Evolutionary conservation across 2,113 vertebrate species (phyloP), one percentile per base, ranked within the genome.

Genomic region (Panthera uncia): DNA sequence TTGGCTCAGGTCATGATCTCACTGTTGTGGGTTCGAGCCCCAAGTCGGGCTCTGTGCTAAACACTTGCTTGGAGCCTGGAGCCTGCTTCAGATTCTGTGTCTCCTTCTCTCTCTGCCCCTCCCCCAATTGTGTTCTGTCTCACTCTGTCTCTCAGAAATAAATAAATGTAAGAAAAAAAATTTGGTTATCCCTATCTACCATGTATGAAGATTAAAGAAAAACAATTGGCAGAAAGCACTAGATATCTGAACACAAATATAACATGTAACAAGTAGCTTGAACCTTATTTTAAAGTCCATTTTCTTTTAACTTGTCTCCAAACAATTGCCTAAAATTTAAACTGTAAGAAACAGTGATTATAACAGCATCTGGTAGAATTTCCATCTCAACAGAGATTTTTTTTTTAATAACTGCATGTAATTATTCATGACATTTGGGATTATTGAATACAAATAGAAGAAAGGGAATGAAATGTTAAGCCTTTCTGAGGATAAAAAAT

Each of bases 401-500:
- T 96, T 97, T 95, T 63, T 79, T 4, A 74, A 81, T 97, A 98
- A 93, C 83, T 96, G 93, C 66, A 93, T 83, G 55, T 45, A 97
- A 96, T 98, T 98, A 96, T 97, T 98, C 61, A 45, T 98, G 96
- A 97, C 68, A 98, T 97, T 98, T 98, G 94, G 86, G 95, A 98
- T 97, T 94, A 98, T 52, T 94, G 74, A 98, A 97, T 38, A 93
- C 85, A 98, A 98, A 98, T 68, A 85, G 86, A 98, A 98, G 90
- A 98, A 94, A 97, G 55, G 66, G 86, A 98, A 98, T 95, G 8
- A 63, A 97, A 97, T 86, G 69, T 91, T 98, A 97, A 98, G 29
- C 80, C 73, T 97, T 98, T 87, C 55, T 91, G 25, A 89, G 96
- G 86, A 97, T 96, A 61, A 94, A 97, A 97, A 94, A 86, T 85